A percentile compares a stretch with the other conserved stretches of the same genome.
phyloP scores from a whole-genome alignment of 2,888 invertebrate species.

The Anorthoa munda region DNA sequence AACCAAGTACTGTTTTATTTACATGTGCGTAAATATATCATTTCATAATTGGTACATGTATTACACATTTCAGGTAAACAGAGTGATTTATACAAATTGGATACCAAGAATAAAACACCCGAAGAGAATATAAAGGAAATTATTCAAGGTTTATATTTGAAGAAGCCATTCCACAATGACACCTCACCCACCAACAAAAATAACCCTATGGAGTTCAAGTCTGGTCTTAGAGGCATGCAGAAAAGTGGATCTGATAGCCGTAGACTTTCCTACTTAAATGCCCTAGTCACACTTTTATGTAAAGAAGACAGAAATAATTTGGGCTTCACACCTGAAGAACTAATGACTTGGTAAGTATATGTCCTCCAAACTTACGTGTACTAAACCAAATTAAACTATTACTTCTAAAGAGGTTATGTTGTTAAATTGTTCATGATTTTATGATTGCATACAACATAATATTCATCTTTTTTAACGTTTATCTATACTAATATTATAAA shows the following conservation, averaged over 20 bases:
- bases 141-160: conserved; percentile 91
- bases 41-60: conserved; percentile 35
- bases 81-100: conserved; percentile 93
- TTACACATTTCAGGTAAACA: conserved; percentile 86
- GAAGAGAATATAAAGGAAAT: conserved; percentile 92
- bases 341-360: conserved; percentile 89
- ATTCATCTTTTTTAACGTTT: neutral
- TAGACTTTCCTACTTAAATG: conserved; percentile 96
- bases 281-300: conserved; percentile 95
- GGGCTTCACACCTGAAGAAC: conserved; percentile 95
- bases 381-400: neutral
- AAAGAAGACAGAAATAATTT: conserved; percentile 92
- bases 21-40: neutral
- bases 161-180: conserved; percentile 83
- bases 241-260: conserved; percentile 94
- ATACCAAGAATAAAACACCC: conserved; percentile 90
- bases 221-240: conserved; percentile 91
- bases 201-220: conserved; percentile 86
- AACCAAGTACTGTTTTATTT: neutral
- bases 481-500: no score
- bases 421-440: neutral
- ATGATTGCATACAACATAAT: neutral
- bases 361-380: neutral
- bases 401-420: conserved; percentile 39
- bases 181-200: conserved; percentile 84